Percentiles rank a stretch among this genome's conserved stretches.
Conservation (phyloP, 2,113 vertebrate species). For the Nothobranchius kuhntae region DNA sequence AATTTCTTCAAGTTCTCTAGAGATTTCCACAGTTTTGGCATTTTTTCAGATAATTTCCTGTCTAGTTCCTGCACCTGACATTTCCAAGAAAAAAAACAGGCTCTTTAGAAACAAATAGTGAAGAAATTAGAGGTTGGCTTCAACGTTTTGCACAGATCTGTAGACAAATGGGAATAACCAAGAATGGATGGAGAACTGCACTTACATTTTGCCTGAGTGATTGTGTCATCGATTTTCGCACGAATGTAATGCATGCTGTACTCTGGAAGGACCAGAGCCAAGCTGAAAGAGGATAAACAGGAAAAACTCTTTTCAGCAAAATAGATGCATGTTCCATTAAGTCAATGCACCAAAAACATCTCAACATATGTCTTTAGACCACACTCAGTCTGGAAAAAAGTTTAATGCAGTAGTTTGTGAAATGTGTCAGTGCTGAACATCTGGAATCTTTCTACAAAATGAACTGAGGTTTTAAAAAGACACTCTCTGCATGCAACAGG, state of each 20-base stretch:
- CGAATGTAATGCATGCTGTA: slow-evolving; percentile 76
- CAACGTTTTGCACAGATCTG: not conserved
- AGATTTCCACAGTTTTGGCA: not conserved
- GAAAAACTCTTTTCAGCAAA: not conserved
- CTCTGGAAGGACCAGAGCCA: slow-evolving; percentile 76
- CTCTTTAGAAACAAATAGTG: not conserved
- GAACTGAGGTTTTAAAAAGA: not conserved
- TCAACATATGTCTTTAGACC: not conserved
- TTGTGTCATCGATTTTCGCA: slow-evolving; percentile 75
- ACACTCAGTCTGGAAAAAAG: slow-evolving; percentile 1
- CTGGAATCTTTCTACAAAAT: slow-evolving; percentile 5
- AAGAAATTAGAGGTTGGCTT: not conserved
- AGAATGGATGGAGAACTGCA: slow-evolving; percentile 9
- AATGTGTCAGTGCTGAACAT: slow-evolving; percentile 1
- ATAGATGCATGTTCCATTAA: too few relatives aligned
- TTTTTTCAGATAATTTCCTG: not conserved
- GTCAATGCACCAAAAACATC: not conserved
- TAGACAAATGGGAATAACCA: slow-evolving; percentile 17
- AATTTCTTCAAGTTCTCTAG: not conserved
- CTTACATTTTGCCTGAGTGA: slow-evolving; percentile 81
- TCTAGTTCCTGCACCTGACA: not conserved
- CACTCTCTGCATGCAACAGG: not conserved
- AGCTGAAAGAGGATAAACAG: slow-evolving; percentile 50
- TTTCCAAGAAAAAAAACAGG: not conserved
- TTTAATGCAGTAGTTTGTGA: slow-evolving; percentile 4